These are phyloP conservation scores for Drosophila subpulchrella DNA, from an alignment of 1,140 invertebrate genomes.

Conservation along the genomic window DNA sequence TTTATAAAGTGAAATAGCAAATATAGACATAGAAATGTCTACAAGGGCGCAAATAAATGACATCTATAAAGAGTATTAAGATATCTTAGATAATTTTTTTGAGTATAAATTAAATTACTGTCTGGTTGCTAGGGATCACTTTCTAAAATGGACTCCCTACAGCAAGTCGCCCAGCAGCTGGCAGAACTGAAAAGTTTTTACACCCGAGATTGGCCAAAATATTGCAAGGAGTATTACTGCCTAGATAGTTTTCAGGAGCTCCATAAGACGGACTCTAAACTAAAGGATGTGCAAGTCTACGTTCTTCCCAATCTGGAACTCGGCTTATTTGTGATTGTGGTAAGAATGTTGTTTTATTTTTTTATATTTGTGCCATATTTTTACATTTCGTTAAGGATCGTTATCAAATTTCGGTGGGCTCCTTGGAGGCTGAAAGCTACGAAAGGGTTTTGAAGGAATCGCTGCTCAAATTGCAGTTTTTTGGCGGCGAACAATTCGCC, in stretches of 20 bases:
- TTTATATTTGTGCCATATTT: neutral
- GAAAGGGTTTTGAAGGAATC: conserved; percentile 17
- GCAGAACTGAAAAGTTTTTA: conserved; percentile 24
- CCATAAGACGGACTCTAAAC: conserved; percentile 3
- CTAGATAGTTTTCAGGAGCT: conserved; percentile 45
- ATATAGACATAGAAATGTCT: conserved; percentile 3
- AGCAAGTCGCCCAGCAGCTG: conserved; percentile 25
- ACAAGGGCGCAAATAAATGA: neutral
- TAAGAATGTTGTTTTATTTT: conserved; percentile 10
- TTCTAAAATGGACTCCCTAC: conserved; percentile 29
- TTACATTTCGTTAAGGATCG: conserved; percentile 22
- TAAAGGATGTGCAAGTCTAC: conserved; percentile 39
- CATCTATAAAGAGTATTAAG: neutral
- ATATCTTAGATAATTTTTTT: conserved; percentile 6
- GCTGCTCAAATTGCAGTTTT: conserved; percentile 27
- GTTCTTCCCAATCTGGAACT: conserved; percentile 37
- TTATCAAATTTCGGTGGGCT: conserved; percentile 33
- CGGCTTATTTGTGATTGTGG: conserved; percentile 73
- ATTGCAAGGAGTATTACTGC: conserved; percentile 52
- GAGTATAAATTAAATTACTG: conserved; percentile 17
- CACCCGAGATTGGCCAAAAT: conserved; percentile 35
- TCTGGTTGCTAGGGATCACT: conserved; percentile 13
- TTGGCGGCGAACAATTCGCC: conserved; percentile 23
- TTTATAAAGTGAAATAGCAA: conserved; percentile 15
- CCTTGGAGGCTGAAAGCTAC: conserved; percentile 10